These are phyloP conservation scores for Drosophila azteca DNA, from an alignment of 1,140 invertebrate species.

Conservation along the genomic window DNA sequence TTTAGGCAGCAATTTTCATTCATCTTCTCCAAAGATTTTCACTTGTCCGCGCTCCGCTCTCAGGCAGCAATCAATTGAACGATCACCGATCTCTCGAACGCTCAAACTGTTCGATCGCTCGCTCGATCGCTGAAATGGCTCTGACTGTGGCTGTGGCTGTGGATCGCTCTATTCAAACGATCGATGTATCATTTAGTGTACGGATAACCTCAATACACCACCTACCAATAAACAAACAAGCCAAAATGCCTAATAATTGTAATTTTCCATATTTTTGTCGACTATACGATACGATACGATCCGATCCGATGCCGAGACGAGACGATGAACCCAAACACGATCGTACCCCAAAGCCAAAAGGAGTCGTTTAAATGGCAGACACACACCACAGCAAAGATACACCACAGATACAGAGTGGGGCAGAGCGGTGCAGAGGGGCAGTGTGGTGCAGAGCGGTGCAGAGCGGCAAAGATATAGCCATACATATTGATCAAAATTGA, in stretches of 20 bases:
- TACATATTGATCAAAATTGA: constrained; percentile 82
- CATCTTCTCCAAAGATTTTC: constrained; percentile 62
- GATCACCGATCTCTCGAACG: constrained; percentile 38
- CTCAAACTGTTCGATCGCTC: neutral
- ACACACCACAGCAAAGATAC: neutral
- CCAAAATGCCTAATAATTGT: constrained; percentile 81
- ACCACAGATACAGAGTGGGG: constrained; percentile 9
- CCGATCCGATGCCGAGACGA: constrained; percentile 23
- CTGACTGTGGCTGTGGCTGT: neutral
- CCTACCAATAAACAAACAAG: constrained; percentile 80
- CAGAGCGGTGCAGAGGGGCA: too few species aligned
- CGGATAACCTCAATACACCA: constrained; percentile 72
- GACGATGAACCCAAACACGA: constrained; percentile 58
- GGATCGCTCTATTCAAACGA: constrained; percentile 72
- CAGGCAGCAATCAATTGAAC: constrained; percentile 60
- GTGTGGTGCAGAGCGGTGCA: neutral
- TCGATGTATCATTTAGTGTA: constrained; percentile 76
- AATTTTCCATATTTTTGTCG: constrained; percentile 78
- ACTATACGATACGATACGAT: constrained; percentile 37
- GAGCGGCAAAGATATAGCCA: constrained; percentile 40
- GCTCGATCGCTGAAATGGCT: constrained; percentile 15
- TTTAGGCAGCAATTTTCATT: constrained; percentile 76
- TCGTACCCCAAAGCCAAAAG: constrained; percentile 51
- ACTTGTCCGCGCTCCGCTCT: constrained; percentile 36
- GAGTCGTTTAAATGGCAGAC: constrained; percentile 51